Evolutionary conservation across 2,888 invertebrate species (phyloP), one percentile per base, ranked within the genome.

Genomic region (Lepeophtheirus nordmannii): DNA sequence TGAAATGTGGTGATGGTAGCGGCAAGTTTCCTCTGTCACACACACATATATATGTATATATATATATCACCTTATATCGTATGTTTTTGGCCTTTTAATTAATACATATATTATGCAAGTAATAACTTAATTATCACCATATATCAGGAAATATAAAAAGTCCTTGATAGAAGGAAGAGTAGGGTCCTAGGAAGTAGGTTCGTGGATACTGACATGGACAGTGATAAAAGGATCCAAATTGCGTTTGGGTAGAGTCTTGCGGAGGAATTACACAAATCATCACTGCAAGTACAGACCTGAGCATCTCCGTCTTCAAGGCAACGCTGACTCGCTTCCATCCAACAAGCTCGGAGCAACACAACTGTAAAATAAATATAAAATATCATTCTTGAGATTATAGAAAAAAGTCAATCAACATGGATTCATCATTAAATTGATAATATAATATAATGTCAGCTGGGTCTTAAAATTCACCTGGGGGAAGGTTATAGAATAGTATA

Each of bases 261-360:
- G 40, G 40, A 20, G 39, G 62, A 12, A 56, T 63, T 63, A 30
- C 63, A 63, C 53, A 63, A 30, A 30, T 63, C 63, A 14, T 46
- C 53, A 22, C 23, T 63, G 53, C 63, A 63, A 10, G 63, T 63
- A 30, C 63, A 63, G 14, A 63, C 63, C 38, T 22, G 41, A 22
- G 56, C 62, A 23, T 23, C 53, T 41, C 63, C 63, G 53, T 63
- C 63, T 30, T 56, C 56, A 30, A 53, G 22, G 53, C 63, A 63
- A 10, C 53, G 20, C 53, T 63, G 37, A 30, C 46, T 38, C 17
- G 37, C 63, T 53, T 63, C 40, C 63, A 63, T 63, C 63, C 63
- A 63, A 37, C 63, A 63, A 37, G 63, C 63, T 22, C 63, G 63
- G 12, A 63, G 56, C 23, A 63, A 46, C 20, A 63, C 63, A 41